Base-by-base conservation (phyloP, 2,888 invertebrate species). In the Pammene aurita region DNA sequence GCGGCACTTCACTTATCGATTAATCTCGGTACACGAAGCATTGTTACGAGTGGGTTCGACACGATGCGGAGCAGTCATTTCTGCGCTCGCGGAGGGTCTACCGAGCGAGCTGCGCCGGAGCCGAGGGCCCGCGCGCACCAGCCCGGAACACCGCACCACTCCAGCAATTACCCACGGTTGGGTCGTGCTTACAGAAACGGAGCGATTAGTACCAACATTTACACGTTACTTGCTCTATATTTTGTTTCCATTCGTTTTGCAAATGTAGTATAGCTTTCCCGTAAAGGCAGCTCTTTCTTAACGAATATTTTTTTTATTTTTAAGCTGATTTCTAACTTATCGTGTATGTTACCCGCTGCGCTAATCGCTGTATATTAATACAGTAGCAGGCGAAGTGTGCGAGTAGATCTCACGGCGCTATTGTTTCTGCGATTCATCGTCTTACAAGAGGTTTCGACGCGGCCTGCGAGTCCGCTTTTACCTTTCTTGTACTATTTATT, bases 141-240 rank as follows among this genome's bases (percentile, higher is more conserved):
- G 90, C 81, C 88, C 92, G 92, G 83, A 87, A 92, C 91, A 88
- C 81, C 85, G 85, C 84, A 82, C 85, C 88, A 87, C 87, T 84
- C 88, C 87, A 83, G 83, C 90, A 89, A 92, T 91, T 90, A 91
- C 90, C 87, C 89, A 88, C 90, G 88, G 79, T 81, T 77, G 80
- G 82, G 82, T 81, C 88, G 85, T 83, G 84, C 82, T 84, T 79
- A 81, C 83, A 83, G 84, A 88, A 84, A 83, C 84, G 76, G 77
- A 84, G 81, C 84, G 82, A 81, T 84, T 84, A 84, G 74, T 76
- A 73, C 77, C 78, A 80, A 78, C 80, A 85, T 84, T 85, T 80
- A 78, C 79, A 77, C 81, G 77, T 77, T 76, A 76, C 76, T 72
- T 74, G 75, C 75, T 73, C 73, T 76, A 73, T 77, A 77, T 73